Conservation (phyloP, 2,888 invertebrate species). For the Cataglyphis livida region DNA sequence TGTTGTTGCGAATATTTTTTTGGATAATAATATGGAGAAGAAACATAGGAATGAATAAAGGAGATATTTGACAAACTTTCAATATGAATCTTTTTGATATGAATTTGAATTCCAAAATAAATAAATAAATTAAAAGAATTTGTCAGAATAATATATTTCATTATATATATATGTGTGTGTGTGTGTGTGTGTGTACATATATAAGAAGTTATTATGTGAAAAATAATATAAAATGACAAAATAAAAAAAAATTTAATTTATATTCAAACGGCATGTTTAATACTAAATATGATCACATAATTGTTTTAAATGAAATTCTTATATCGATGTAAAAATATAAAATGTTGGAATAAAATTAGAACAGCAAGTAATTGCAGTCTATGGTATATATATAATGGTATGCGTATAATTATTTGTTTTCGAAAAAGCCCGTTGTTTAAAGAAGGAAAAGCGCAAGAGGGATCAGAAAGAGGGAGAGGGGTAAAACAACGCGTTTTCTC, state of each 20-base stretch:
- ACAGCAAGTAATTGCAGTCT: background rate
- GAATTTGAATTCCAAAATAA: background rate
- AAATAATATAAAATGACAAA: background rate
- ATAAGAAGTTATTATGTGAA: background rate
- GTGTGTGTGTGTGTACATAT: background rate
- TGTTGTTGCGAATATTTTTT: background rate
- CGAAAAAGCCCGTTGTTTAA: background rate
- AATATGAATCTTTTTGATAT: no score
- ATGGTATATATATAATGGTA: background rate
- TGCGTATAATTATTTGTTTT: background rate
- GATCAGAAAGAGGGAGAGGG: constrained; percentile 18
- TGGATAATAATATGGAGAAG: background rate
- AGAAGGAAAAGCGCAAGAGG: constrained; percentile 20
- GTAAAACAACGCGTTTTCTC: constrained; percentile 52
- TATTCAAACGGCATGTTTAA: background rate
- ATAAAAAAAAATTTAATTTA: background rate
- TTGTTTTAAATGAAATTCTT: background rate
- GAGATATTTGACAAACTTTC: background rate
- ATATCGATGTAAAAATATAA: background rate
- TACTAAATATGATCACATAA: background rate
- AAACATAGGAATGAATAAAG: background rate
- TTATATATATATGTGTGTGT: no score
- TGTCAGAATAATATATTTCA: background rate
- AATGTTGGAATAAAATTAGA: background rate
- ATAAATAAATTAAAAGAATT: background rate